phyloP scores from a whole-genome alignment of 2,797 vertebrate species.

The Peromyscus attwateri region DNA sequence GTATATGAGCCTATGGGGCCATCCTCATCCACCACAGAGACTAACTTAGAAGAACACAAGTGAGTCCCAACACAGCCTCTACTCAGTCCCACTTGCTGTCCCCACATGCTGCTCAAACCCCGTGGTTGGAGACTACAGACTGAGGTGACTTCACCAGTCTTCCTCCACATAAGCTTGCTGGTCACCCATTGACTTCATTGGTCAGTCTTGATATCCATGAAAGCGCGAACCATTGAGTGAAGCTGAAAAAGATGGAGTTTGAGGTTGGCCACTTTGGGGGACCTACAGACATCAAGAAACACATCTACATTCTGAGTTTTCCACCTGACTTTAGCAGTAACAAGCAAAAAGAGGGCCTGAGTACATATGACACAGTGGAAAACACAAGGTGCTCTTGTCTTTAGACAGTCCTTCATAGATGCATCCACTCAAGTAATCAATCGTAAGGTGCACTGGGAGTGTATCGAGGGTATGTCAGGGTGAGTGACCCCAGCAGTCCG shows the following conservation, averaged over 20 bases:
- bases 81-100: rapidly evolving
- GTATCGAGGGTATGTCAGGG: not conserved
- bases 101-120: not conserved
- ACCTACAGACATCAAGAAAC: not conserved
- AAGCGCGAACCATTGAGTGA: not conserved
- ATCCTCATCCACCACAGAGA: not conserved
- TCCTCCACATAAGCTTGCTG: not conserved
- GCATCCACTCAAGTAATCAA: too few relatives aligned
- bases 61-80: rapidly evolving
- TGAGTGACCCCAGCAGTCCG: not conserved
- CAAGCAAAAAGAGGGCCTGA: not conserved
- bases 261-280: not conserved
- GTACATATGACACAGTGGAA: not conserved
- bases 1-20: not conserved
- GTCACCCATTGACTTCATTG: rapidly evolving
- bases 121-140: too few relatives aligned
- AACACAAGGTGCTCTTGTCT: not conserved
- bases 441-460: not conserved
- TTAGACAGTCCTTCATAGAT: not conserved
- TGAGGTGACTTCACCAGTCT: not conserved
- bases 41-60: not conserved
- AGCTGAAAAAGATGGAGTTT: not conserved
- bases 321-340: too few relatives aligned
- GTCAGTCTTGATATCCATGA: too few relatives aligned
- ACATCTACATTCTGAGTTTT: not conserved